Conservation (phyloP, 2,113 vertebrate genomes). For the Pollimyrus isidori region DNA sequence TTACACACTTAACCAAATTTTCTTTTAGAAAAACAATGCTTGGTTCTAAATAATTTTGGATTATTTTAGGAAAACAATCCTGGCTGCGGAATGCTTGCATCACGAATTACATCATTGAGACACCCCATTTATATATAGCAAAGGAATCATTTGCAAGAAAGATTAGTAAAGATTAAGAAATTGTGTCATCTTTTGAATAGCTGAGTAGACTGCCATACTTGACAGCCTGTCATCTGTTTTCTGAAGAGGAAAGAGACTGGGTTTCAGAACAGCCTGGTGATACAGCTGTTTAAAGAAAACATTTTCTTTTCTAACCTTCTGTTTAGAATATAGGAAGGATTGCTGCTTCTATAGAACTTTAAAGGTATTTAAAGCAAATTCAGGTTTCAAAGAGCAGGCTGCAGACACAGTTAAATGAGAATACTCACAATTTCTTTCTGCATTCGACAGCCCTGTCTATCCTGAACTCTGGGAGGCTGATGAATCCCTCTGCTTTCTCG, state of each 20-base stretch:
- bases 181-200: neutral
- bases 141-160: neutral
- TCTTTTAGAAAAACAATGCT: neutral
- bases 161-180: neutral
- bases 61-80: neutral
- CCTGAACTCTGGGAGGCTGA: slow-evolving; percentile 84
- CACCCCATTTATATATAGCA: neutral
- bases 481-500: slow-evolving; percentile 84
- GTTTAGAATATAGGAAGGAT: neutral
- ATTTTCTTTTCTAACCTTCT: neutral
- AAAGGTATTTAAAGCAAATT: neutral
- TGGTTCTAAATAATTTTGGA: neutral
- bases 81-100: neutral
- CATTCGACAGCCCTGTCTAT: slow-evolving; percentile 82
- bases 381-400: neutral
- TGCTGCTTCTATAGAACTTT: neutral
- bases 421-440: slow-evolving; percentile 83
- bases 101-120: neutral
- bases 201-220: neutral
- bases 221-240: neutral
- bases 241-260: neutral
- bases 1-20: neutral
- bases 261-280: neutral
- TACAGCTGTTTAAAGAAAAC: neutral
- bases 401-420: neutral